These are phyloP conservation scores for Camponotus pennsylvanicus DNA, from an alignment of 1,140 invertebrate genomes.

Conservation along the genomic window DNA sequence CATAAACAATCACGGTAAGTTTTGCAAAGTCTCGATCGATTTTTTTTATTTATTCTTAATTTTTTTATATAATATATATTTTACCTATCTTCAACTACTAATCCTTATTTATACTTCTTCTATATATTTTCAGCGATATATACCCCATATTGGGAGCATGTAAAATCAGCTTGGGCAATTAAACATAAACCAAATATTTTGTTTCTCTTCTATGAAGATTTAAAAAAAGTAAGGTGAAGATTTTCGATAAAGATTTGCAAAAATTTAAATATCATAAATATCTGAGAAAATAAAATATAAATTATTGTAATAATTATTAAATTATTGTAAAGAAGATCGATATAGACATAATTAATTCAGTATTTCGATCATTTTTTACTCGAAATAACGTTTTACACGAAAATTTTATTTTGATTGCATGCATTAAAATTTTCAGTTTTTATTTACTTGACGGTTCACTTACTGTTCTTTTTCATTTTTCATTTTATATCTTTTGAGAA, in stretches of 20 bases:
- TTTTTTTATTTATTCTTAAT: neutral
- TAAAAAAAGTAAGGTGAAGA: slow-evolving; percentile 85
- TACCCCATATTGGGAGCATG: slow-evolving; percentile 88
- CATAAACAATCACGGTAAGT: slow-evolving; percentile 81
- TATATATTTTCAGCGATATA: slow-evolving; percentile 70
- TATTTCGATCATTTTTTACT: neutral
- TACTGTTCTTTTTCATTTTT: no score
- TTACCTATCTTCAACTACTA: neutral
- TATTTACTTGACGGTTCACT: neutral
- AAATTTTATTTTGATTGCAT: neutral
- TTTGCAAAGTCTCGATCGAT: neutral
- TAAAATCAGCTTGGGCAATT: slow-evolving; percentile 87
- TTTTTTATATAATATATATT: neutral
- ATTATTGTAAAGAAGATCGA: neutral
- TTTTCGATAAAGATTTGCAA: neutral
- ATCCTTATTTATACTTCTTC: neutral
- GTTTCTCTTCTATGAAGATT: slow-evolving; percentile 89
- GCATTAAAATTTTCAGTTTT: neutral
- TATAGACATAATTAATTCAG: neutral
- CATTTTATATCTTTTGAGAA: neutral
- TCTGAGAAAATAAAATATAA: neutral
- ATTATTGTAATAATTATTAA: no score
- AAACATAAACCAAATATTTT: slow-evolving; percentile 87
- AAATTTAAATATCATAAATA: neutral
- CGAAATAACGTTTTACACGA: neutral